Evolutionary conservation across 2,113 vertebrate genomes (phyloP).

Genomic region (Lethenteron reissneri): DNA sequence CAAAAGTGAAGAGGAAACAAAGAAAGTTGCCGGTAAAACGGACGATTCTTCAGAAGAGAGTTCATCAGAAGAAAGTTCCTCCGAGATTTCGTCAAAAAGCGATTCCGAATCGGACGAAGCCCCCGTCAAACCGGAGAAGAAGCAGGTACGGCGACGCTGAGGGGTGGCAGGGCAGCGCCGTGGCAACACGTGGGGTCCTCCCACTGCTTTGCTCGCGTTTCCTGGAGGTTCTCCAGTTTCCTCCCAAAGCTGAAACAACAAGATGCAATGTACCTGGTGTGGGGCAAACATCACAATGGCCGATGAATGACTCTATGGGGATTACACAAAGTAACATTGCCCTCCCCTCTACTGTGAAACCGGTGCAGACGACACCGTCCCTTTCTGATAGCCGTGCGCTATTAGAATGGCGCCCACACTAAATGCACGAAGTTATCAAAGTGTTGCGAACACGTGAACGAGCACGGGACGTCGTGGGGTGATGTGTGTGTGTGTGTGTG

Average conservation of each 20-base stretch:
- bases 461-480: too few relatives aligned
- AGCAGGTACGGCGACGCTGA: not conserved
- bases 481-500: not conserved
- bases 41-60: not conserved
- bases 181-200: not conserved
- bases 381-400: not conserved
- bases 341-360: not conserved
- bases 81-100: not conserved
- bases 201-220: not conserved
- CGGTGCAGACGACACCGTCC: not conserved
- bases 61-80: constrained; percentile 2
- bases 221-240: not conserved
- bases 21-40: not conserved
- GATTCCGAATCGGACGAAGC: not conserved
- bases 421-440: not conserved
- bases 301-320: not conserved
- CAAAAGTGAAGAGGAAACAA: not conserved
- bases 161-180: not conserved
- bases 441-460: too few relatives aligned
- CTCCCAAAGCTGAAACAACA: not conserved
- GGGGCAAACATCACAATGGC: too few relatives aligned
- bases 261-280: too few relatives aligned
- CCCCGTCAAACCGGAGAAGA: not conserved
- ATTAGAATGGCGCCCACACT: not conserved
- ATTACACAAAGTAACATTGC: not conserved